Evolutionary conservation across 2,888 invertebrate genomes (phyloP), one percentile per base, ranked within the genome.

Genomic region (Eumerus sabulonum): DNA sequence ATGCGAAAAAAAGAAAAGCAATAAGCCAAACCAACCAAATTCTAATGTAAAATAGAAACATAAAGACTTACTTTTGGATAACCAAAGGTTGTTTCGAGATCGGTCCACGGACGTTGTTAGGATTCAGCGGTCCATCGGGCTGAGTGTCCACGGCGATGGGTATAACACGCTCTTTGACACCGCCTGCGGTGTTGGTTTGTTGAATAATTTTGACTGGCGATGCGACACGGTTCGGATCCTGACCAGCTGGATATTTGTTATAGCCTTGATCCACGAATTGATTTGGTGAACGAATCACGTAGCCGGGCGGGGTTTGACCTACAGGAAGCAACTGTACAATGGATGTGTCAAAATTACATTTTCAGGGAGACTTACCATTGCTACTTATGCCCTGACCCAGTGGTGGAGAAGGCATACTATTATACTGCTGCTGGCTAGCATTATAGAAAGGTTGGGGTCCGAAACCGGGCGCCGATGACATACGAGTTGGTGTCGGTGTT

Each of bases 81-180:
- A 89, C 84, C 17, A 87, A 86, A 27, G 89, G 88, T 44, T 87
- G 84, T 72, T 86, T 85, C 56, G 87, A 86, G 56, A 88, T 84
- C 9, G 89, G 88, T 9, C 88, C 89, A 36, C 87, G 85, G 67
- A 83, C 82, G 16, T 77, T 83, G 17, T 82, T 82, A 12, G 81
- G 57, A 73, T 73, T 82, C 5, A 83, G 77, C 18, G 82, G 82
- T 45, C 81, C 81, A 48, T 85, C 84, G 51, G 81, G 74, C 64
- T 81, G 79, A 18, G 84, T 84, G 59, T 93, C 92, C 83, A 93
- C 90, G 82, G 91, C 90, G 83, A 92, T 92, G 13, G 93, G 93
- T 85, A 93, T 91, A 83, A 92, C 91, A 83, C 92, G 90, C 40
- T 91, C 90, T 42, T 45, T 79, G 11, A 70, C 60, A 57, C 64